phyloP scores from a whole-genome alignment of 2,888 invertebrate species.

The Archaeoteleia sp. region DNA sequence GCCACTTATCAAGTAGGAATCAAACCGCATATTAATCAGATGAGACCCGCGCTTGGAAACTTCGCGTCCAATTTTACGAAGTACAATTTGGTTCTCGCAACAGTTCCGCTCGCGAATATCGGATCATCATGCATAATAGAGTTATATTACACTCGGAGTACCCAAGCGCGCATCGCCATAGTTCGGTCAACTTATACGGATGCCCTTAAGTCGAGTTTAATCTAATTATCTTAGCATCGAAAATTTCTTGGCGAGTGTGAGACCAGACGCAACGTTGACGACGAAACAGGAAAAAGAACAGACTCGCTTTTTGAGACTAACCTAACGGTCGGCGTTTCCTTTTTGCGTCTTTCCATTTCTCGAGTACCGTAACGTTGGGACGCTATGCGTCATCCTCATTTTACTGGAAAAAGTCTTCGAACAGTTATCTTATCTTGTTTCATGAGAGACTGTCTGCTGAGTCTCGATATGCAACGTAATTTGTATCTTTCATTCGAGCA shows the following conservation, averaged over 20 bases:
- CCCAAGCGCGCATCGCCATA: slow-evolving; percentile 39
- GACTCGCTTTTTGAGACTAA: background rate
- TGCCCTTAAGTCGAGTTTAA: slow-evolving; percentile 53
- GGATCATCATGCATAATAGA: slow-evolving; percentile 52
- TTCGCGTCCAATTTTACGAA: slow-evolving; percentile 32
- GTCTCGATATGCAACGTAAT: no score
- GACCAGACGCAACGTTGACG: slow-evolving; percentile 10
- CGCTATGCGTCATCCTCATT: background rate
- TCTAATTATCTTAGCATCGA: slow-evolving; percentile 56
- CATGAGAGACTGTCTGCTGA: background rate
- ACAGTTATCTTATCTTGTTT: slow-evolving; percentile 1
- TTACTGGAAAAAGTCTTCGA: background rate
- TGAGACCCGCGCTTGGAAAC: slow-evolving; percentile 30
- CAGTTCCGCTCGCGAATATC: slow-evolving; percentile 51
- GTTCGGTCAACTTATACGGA: slow-evolving; percentile 53
- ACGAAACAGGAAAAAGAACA: background rate
- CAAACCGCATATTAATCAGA: slow-evolving; percentile 38
- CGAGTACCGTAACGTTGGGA: no score
- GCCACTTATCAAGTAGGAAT: slow-evolving; percentile 10
- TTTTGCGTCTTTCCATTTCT: no score
- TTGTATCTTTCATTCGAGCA: background rate
- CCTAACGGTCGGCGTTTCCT: no score
- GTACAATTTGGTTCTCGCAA: slow-evolving; percentile 43
- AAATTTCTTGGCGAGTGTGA: slow-evolving; percentile 58
- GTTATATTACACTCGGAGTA: slow-evolving; percentile 51